A percentile compares a stretch with the other conserved stretches of the same genome.
phyloP scores from a whole-genome alignment of 2,797 vertebrate species.

The Podarcis lilfordi region DNA sequence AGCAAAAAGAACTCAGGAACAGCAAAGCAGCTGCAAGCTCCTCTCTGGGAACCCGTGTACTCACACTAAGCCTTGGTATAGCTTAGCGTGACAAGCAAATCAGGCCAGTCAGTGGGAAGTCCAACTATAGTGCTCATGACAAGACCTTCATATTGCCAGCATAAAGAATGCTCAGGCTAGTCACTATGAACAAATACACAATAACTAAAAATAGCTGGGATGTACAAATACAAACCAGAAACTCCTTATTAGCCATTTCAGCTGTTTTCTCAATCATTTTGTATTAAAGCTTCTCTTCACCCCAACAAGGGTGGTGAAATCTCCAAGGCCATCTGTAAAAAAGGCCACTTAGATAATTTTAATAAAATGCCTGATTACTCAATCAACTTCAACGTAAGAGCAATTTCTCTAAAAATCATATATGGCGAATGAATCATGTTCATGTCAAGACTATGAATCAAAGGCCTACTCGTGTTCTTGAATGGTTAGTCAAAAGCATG shows the following conservation, averaged over 20 bases:
- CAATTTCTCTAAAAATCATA: neutral
- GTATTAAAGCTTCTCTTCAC: neutral
- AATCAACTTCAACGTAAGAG: neutral
- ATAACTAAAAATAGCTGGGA: neutral
- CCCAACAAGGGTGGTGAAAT: neutral
- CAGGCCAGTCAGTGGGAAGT: no score
- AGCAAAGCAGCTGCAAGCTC: no score
- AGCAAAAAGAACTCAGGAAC: no score
- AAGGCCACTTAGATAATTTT: neutral
- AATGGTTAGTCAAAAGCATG: neutral
- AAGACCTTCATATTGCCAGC: neutral
- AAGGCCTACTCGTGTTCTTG: neutral
- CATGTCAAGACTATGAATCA: neutral
- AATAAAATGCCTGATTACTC: neutral
- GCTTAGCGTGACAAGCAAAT: no score
- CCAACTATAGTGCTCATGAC: neutral
- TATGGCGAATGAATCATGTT: neutral
- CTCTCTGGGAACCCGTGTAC: no score
- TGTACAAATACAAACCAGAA: neutral
- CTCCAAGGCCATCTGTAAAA: neutral
- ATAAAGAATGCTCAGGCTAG: neutral
- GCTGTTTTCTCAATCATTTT: neutral
- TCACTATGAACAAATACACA: neutral
- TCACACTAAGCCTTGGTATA: no score
- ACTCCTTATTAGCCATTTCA: slow-evolving; percentile 1